Conservation (phyloP, 2,113 vertebrate genomes). For the Dolichallabes microphthalmus region DNA sequence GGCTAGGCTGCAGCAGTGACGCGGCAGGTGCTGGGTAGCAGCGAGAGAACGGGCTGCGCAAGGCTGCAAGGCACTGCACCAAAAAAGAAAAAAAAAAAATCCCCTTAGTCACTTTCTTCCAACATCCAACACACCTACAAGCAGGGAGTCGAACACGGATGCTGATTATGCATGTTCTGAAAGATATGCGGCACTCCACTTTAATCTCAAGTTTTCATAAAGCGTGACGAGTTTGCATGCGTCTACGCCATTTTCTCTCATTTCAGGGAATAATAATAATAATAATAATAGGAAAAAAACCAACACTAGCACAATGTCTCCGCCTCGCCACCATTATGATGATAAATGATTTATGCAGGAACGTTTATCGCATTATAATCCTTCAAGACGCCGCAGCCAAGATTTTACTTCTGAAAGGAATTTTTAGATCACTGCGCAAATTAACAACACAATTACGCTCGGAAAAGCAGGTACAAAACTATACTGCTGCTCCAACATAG, state of each 20-base stretch:
- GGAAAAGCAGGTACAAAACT: no score
- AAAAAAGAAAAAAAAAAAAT: conserved; percentile 11
- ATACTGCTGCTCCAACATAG: neutral
- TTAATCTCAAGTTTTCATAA: neutral
- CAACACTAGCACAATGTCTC: no score
- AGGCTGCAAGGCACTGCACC: conserved; percentile 19
- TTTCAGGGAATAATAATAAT: neutral
- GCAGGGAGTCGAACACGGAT: neutral
- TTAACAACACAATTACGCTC: neutral
- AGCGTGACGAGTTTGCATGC: neutral
- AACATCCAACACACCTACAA: neutral
- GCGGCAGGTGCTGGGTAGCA: conserved; percentile 18
- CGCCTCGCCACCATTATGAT: neutral
- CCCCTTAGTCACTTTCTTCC: neutral
- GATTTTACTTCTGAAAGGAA: neutral
- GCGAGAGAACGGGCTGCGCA: neutral
- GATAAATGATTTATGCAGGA: conserved; percentile 9
- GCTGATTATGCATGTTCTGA: neutral
- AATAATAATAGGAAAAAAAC: neutral
- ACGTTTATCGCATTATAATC: neutral
- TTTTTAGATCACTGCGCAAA: neutral
- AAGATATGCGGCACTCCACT: neutral
- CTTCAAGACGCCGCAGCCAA: neutral
- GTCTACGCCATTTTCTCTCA: neutral
- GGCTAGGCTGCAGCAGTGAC: neutral